Base-by-base conservation (phyloP, 2,888 invertebrate genomes). In the Microctonus hyperodae region DNA sequence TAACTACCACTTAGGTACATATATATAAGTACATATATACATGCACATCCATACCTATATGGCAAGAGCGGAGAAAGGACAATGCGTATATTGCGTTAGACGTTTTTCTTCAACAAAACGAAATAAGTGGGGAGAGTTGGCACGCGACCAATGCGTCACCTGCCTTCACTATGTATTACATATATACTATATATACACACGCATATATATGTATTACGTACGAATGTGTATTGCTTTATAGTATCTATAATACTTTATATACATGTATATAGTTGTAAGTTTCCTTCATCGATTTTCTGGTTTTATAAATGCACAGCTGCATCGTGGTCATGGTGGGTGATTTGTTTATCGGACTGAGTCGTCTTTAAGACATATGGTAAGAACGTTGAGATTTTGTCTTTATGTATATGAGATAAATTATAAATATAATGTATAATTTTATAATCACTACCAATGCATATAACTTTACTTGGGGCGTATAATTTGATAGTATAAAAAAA, bases 101-200 rank as follows among this genome's bases (percentile, higher is more conserved):
- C 76, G 81, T 79, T 81, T 81, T 81, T 76, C 82, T 81, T 79
- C n/a, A n/a, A 70, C 74, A 68, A 68, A 69, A 72, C 69, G 72
- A 65, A 64, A n/a, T n/a, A n/a, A 60, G 68, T 72, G 77, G 78
- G 78, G 78, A 75, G 74, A 72, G 70, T 69, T 77, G 83, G 82
- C 83, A 83, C 83, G 83, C 83, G 83, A 82, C 83, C 80, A 81
- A 80, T 44, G 6, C 81, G 81, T 83, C 83, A 83, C 83, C 83
- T 83, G 83, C 81, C 75, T 61, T 63, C n/a, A n/a, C n/a, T n/a
- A n/a, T n/a, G n/a, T n/a, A n/a, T n/a, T n/a, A n/a, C n/a, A n/a
- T n/a, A n/a, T n/a, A n/a, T 65, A n/a, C 4, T 37, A 37, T 37
- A 44, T 5, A 35, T 35, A 35, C 35, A 44, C 16, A 44, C n/a